Evolutionary conservation across 2,113 vertebrate species (phyloP), one percentile per base, ranked within the genome.

Genomic region (Periophthalmodon schlosseri): DNA sequence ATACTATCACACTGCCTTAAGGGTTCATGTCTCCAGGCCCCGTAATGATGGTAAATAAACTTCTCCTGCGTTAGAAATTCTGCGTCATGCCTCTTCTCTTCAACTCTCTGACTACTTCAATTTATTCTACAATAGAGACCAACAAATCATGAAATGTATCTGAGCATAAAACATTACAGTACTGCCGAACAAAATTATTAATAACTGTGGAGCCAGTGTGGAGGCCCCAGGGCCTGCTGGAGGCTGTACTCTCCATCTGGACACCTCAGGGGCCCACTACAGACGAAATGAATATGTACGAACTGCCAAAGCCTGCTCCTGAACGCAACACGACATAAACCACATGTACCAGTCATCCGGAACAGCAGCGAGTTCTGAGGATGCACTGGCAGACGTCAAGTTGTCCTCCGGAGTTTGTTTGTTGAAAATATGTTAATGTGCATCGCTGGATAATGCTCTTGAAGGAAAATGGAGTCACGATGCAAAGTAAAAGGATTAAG

Each of bases 391-490:
- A 66, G 69, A 63, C 65, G 66, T 18, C 28, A 34, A 52, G 16
- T 60, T 49, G 65, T 3, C 54, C n/a, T 60, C 57, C 28, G 50
- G 49, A 50, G 12, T 20, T 52, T 73, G 56, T 82, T 84, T 80
- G 33, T 54, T 34, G 13, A 47, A 49, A 1, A 28, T 57, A 75
- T 86, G 78, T 56, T 82, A 74, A 86, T 78, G 61, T 24, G 5
- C 34, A n/a, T 10, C 34, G 15, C 49, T 24, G 52, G 9, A 2
- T 56, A 61, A 75, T 21, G 57, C 39, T 68, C 24, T 28, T 68
- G 11, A 0, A 0, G 57, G 63, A 20, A 47, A 49, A 61, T 12
- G 2, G 60, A 77, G 78, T 63, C 21, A 68, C 11, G 52, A 78
- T 15, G 52, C 67, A 44, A 24, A 52, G 23, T 44, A 23, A 72